These are phyloP conservation scores for Eupithecia vulgata DNA, from an alignment of 2,888 invertebrate genomes.

Conservation along the genomic window DNA sequence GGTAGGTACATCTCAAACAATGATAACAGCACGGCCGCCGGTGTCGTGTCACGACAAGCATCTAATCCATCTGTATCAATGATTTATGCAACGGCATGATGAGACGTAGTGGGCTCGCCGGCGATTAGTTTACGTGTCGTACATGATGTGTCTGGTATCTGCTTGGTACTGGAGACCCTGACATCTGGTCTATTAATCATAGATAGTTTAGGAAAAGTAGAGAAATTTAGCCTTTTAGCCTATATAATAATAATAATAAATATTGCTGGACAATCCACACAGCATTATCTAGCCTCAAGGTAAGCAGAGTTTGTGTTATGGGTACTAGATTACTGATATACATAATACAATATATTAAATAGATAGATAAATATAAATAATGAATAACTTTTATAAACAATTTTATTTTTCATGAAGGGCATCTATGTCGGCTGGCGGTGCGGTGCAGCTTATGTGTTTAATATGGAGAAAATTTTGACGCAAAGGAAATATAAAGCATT, in stretches of 20 bases:
- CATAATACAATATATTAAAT: too few relatives aligned
- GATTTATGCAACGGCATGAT: conserved; percentile 29
- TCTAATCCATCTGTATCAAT: conserved; percentile 30
- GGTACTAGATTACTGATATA: too few relatives aligned
- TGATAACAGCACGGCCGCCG: background rate
- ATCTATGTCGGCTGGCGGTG: too few relatives aligned
- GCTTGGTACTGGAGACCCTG: background rate
- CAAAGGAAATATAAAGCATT: background rate
- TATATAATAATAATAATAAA: too few relatives aligned
- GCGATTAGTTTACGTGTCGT: conserved; percentile 26
- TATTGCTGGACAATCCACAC: too few relatives aligned
- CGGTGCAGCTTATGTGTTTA: background rate
- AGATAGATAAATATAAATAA: too few relatives aligned
- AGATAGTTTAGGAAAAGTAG: background rate
- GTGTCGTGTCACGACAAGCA: conserved; percentile 15
- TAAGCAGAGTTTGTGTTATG: too few relatives aligned
- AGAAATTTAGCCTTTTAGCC: background rate
- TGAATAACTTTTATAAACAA: too few relatives aligned
- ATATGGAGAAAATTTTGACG: background rate
- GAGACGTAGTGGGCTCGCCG: conserved; percentile 17
- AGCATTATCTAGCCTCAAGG: too few relatives aligned
- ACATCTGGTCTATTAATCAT: background rate
- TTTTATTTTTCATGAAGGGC: too few relatives aligned
- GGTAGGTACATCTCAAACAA: background rate
- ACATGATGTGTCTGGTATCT: conserved; percentile 2